Evolutionary conservation across 2,797 vertebrate species (phyloP), one percentile per base, ranked within the genome.

Genomic region (Apodemus agrarius): DNA sequence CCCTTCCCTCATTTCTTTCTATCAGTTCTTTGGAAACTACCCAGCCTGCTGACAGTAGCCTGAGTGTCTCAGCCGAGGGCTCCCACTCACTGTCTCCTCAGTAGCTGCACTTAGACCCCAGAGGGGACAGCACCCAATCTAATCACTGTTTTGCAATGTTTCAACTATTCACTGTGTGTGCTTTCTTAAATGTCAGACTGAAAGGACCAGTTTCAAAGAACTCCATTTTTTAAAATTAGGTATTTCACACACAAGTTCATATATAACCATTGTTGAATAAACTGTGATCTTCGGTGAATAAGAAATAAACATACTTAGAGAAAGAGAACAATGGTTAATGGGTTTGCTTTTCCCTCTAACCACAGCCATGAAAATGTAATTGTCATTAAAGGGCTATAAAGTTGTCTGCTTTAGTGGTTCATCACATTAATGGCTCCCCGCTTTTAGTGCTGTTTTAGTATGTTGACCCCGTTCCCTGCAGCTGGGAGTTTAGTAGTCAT

Each of bases 301-400:
- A 90, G 37, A 46, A 93, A 88, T 83, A 93, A 93, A 93, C 80
- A 92, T 46, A 75, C 93, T 74, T 90, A 91, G 93, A 14, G 96
- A 91, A 43, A 63, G 76, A 87, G n/a, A 80, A 65, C 59, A 76
- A 7, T 95, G n/a, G 85, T 90, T 97, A 98, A 96, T 90, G 94
- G 89, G 24, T 17, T 3, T 93, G 82, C 0, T 52, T 95, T 95
- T 81, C 57, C 89, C 34, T 96, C 74, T 95, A 96, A 87, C 89
- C 65, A 93, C 72, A 83, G 63, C 95, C 37, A 0, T 93, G 67
- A 95, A 93, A 96, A 85, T 72, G 40, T 83, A 92, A 84, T 63
- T 80, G 76, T 97, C 94, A n/a, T 96, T 97, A 97, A 96, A 97
- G 89, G 74, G 40, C 92, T 94, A 17, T 97, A 65, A 95, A 96